A percentile compares a stretch with the other conserved stretches of the same genome.
phyloP scores from a whole-genome alignment of 2,113 vertebrate genomes.

The Zosterops hypoxanthus region DNA sequence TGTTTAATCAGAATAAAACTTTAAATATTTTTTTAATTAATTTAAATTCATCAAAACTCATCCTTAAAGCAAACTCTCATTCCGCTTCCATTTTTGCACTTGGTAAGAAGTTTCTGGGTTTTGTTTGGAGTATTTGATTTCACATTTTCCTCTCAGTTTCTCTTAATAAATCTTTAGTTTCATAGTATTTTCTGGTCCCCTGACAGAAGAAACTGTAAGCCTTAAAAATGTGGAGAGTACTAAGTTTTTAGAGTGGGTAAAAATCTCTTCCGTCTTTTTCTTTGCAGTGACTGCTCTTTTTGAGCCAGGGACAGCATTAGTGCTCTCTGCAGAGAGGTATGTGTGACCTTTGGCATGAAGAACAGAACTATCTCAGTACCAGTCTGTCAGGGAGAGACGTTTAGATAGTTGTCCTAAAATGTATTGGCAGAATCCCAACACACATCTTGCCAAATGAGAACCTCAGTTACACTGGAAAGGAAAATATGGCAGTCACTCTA shows the following conservation, averaged over 20 bases:
- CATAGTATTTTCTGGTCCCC: neutral
- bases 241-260: neutral
- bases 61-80: neutral
- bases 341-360: conserved; percentile 15
- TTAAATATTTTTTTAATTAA: neutral
- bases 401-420: conserved; percentile 6
- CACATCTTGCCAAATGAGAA: neutral
- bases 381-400: neutral
- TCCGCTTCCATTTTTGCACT: neutral
- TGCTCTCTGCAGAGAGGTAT: neutral
- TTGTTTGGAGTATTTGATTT: neutral
- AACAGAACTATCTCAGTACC: neutral
- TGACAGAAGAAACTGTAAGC: neutral
- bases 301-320: neutral
- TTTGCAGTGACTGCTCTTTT: neutral
- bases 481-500: conserved; percentile 24
- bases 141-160: neutral
- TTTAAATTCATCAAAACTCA: neutral
- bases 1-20: neutral
- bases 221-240: neutral
- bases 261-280: neutral
- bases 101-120: neutral
- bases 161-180: neutral
- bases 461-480: conserved; percentile 11
- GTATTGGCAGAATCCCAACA: neutral